Base-by-base conservation (phyloP, 2,797 vertebrate species). In the Microctenopoma lineatum region DNA sequence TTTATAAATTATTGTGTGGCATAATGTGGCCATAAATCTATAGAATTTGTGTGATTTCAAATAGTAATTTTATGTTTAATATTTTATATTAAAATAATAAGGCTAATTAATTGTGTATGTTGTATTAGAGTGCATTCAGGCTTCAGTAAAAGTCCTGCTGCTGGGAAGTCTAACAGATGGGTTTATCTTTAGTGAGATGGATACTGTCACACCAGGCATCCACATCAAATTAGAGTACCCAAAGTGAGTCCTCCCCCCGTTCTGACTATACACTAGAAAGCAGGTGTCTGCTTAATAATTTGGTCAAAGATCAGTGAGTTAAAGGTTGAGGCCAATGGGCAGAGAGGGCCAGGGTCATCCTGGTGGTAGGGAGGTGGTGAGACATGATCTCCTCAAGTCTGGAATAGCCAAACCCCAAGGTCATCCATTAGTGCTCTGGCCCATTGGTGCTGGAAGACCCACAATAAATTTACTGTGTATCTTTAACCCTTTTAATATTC, bases 371-470 rank as follows among this genome's bases (percentile, higher is more conserved):
- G 93, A 91, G 92, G 91, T 93, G 91, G 91, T 97, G 96, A 92
- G 92, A 93, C 90, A 91, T 93, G 92, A 93, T 93, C 92, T 98
- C 95, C 93, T 93, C 34, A 80, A 95, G 96, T 94, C 95, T 98
- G 96, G 93, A 95, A 94, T 7, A 92, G 94, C 95, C 89, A 89
- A 96, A 96, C 93, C 96, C 95, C 96, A 98, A 97, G 97, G 98
- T 99, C 96, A 98, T 95, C 97, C 97, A 99, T 99, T 99, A 99
- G 97, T 97, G 97, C 95, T 98, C 96, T 89, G 90, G 92, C 90
- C 93, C 92, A 94, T 95, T 92, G 85, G 93, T 91, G 89, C 93
- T 88, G 89, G 81, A 92, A 94, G 94, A 95, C 92, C 93, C 70
- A 94, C 95, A 94, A 96, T 98, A 97, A 97, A 98, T 98, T 95